A percentile compares a stretch with the other conserved stretches of the same genome.
These are phyloP conservation scores for Ormyrus labotus DNA, from an alignment of 2,888 invertebrate species.

Conservation along the genomic window DNA sequence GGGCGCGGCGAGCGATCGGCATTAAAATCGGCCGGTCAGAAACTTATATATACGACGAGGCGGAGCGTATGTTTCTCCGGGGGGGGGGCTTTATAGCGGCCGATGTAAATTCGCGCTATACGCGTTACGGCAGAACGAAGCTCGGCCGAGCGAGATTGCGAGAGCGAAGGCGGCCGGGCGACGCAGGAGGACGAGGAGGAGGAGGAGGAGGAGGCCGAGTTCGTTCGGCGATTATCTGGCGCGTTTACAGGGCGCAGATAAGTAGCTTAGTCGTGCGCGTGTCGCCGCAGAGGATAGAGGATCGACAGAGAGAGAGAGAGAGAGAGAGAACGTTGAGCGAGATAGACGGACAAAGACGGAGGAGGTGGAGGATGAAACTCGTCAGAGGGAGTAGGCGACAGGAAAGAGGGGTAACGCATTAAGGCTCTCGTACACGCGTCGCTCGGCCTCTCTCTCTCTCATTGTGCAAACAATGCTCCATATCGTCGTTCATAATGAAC, in stretches of 20 bases:
- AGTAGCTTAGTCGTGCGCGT: constrained; percentile 69
- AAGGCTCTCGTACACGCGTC: constrained; percentile 57
- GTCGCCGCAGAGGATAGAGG: constrained; percentile 59
- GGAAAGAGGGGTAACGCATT: constrained; percentile 62
- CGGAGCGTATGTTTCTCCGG: not conserved
- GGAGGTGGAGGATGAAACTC: constrained; percentile 35
- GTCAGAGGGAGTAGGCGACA: constrained; percentile 45
- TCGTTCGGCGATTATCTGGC: constrained; percentile 55
- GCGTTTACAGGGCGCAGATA: constrained; percentile 60
- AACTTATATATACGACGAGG: too few species aligned
- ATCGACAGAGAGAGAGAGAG: constrained; percentile 35
- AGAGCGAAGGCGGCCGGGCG: not conserved
- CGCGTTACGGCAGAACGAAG: not conserved
- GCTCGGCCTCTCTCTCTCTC: constrained; percentile 61
- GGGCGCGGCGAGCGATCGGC: too few species aligned
- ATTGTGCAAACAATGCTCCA: constrained; percentile 75
- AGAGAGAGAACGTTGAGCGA: constrained; percentile 47
- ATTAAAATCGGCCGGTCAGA: too few species aligned
- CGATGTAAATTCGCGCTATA: constrained; percentile 29
- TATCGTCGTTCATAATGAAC: constrained; percentile 74
- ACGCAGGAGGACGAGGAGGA: constrained; percentile 5
- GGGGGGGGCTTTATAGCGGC: not conserved
- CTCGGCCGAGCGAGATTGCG: constrained; percentile 25
- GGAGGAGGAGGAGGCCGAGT: constrained; percentile 30
- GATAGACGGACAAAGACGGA: constrained; percentile 6